phyloP scores from a whole-genome alignment of 1,140 invertebrate genomes.

The Macrobrachium nipponense region DNA sequence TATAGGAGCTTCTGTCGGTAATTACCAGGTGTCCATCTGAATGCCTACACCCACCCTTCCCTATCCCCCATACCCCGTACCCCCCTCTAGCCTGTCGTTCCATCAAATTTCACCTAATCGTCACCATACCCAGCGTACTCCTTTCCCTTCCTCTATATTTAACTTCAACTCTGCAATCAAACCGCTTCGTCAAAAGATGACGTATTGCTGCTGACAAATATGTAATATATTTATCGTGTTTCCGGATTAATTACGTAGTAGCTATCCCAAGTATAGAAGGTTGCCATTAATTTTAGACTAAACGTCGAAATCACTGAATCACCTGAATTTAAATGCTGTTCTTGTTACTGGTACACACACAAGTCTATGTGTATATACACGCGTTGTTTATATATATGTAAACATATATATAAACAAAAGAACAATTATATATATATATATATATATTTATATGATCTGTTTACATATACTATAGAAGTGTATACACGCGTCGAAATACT shows the following conservation, averaged over 20 bases:
- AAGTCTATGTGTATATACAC: not conserved
- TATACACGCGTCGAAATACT: constrained; percentile 12
- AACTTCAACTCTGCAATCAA: not conserved
- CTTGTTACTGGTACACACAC: not conserved
- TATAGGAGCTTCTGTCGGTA: too few relatives aligned
- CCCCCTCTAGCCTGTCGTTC: not conserved
- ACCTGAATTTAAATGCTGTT: not conserved
- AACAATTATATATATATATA: not conserved
- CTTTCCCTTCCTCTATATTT: not conserved
- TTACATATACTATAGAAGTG: constrained; percentile 4
- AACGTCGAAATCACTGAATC: too few relatives aligned
- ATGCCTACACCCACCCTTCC: not conserved
- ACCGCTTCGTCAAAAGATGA: not conserved
- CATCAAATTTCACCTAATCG: not conserved
- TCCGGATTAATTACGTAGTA: too few relatives aligned
- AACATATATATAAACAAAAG: not conserved
- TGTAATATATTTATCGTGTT: too few relatives aligned
- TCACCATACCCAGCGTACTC: not conserved
- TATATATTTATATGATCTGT: constrained; percentile 1
- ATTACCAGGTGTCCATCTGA: not conserved
- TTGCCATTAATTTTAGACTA: too few relatives aligned
- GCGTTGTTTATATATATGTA: not conserved
- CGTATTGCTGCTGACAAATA: too few relatives aligned
- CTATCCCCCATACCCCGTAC: too few relatives aligned
- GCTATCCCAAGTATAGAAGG: too few relatives aligned